Evolutionary conservation across 2,888 invertebrate genomes (phyloP).

Genomic region (Elaeidobius kamerunicus): DNA sequence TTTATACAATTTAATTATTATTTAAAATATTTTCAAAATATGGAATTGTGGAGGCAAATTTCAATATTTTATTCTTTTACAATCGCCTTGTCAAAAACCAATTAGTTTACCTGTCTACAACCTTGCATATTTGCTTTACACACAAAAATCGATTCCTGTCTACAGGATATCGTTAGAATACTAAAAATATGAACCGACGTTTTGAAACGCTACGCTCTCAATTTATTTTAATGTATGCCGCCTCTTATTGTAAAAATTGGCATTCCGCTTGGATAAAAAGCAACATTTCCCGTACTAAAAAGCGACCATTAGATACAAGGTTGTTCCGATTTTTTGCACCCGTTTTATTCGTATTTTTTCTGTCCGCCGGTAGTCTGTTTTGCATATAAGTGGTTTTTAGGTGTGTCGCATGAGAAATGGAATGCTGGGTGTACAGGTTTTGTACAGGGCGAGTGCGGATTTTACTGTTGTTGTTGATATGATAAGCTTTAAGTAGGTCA

Average conservation of each 20-base stretch:
- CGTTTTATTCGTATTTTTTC: constrained; percentile 11
- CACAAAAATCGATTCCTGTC: neutral
- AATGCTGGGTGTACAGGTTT: constrained; percentile 14
- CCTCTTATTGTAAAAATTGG: constrained; percentile 9
- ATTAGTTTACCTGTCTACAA: neutral
- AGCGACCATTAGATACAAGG: constrained; percentile 15
- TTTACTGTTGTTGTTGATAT: no score
- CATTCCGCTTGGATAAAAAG: constrained; percentile 12
- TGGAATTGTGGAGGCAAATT: no score
- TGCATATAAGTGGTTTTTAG: constrained; percentile 20
- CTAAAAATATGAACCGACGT: constrained; percentile 12
- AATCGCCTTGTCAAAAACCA: no score
- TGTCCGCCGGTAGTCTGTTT: constrained; percentile 14
- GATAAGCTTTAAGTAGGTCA: no score
- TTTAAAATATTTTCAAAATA: no score
- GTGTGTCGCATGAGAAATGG: constrained; percentile 16
- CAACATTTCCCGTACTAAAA: constrained; percentile 13
- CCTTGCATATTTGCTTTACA: no score
- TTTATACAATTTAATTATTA: no score
- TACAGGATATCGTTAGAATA: constrained; percentile 18
- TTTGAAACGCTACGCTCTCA: constrained; percentile 2
- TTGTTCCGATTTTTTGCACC: constrained; percentile 15
- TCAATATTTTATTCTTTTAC: no score
- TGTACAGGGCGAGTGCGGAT: constrained; percentile 4
- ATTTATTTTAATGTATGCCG: constrained; percentile 18